A percentile compares a stretch with the other conserved stretches of the same genome.
phyloP scores from a whole-genome alignment of 2,888 invertebrate species.

The Rhyacophila evoluta region DNA sequence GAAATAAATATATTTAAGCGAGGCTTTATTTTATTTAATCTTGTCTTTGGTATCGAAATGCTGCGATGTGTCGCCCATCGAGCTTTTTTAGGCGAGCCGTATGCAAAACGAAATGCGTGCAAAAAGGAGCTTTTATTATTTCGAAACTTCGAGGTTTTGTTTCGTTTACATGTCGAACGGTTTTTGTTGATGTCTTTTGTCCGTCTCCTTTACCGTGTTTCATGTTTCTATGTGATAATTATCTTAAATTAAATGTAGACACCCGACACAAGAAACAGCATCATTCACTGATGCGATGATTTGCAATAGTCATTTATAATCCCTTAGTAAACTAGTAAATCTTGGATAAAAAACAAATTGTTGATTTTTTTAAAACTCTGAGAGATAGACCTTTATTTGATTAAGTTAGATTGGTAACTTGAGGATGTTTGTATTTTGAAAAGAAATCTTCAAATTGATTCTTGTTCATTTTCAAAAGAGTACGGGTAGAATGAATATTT shows the following conservation, averaged over 20 bases:
- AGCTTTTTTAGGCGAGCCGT: constrained; percentile 37
- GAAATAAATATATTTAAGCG: constrained; percentile 69
- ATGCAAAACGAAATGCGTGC: constrained; percentile 43
- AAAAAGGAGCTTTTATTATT: constrained; percentile 5
- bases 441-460: background rate
- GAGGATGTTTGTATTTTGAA: background rate
- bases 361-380: no score
- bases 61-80: constrained; percentile 58
- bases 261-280: no score
- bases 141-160: background rate
- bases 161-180: background rate
- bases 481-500: background rate
- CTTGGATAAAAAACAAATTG: no score
- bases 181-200: background rate
- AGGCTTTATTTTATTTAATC: constrained; percentile 69
- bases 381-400: no score
- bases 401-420: background rate
- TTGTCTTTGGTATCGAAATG: constrained; percentile 66
- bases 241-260: no score
- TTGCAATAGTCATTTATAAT: no score
- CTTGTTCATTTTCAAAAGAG: background rate
- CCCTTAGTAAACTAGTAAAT: no score
- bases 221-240: no score
- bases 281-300: no score
- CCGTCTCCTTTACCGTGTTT: background rate